These are phyloP conservation scores for Arremon brunneinucha DNA, from an alignment of 2,797 vertebrate genomes.

Conservation along the genomic window DNA sequence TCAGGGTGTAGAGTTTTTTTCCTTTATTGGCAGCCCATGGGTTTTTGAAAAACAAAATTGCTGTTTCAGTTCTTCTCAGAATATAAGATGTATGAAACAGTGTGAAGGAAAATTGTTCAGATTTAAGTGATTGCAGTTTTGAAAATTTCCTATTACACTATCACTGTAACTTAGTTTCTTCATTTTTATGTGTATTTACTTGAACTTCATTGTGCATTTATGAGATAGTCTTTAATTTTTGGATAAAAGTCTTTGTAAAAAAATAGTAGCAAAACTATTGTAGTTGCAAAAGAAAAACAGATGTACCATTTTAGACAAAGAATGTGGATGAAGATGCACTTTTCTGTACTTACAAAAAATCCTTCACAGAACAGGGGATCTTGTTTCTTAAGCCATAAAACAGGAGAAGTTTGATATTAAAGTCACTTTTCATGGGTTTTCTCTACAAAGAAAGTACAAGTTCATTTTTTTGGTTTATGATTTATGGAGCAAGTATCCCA, in stretches of 20 bases:
- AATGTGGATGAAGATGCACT: not conserved
- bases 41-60: not conserved
- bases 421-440: not conserved
- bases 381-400: not conserved
- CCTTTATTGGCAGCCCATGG: not conserved
- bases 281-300: not conserved
- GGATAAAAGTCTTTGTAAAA: not conserved
- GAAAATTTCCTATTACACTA: not conserved
- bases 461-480: not conserved
- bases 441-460: not conserved
- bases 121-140: not conserved
- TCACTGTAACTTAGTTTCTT: not conserved
- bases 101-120: not conserved
- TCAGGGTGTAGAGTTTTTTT: not conserved
- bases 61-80: not conserved
- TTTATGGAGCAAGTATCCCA: not conserved
- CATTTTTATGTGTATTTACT: not conserved
- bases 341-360: not conserved
- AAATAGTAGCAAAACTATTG: not conserved
- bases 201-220: not conserved
- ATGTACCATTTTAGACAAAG: not conserved
- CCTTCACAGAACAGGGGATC: not conserved
- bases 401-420: not conserved
- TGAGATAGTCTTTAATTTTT: not conserved
- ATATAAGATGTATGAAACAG: not conserved